These are phyloP conservation scores for Gambusia yucatana DNA, from an alignment of 2,797 vertebrate genomes.

Conservation along the genomic window DNA sequence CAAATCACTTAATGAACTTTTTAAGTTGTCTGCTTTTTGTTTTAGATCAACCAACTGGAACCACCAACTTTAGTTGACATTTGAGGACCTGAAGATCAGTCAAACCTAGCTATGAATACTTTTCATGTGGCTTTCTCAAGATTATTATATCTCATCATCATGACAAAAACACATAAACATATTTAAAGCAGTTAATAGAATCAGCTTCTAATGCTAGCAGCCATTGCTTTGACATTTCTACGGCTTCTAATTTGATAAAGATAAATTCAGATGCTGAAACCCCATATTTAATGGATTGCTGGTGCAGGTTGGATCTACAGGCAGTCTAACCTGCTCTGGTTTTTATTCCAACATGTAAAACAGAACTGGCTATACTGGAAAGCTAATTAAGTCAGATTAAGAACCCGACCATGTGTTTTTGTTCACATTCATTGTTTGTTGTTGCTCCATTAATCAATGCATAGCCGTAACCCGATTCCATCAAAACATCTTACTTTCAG, in stretches of 20 bases:
- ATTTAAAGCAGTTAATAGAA: not conserved
- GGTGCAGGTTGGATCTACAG: not conserved
- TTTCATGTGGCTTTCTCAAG: not conserved
- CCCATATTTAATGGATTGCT: not conserved
- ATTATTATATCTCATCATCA: not conserved
- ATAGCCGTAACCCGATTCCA: not conserved
- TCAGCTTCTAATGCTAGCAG: not conserved
- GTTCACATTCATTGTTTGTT: constrained; percentile 1
- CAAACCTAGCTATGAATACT: not conserved
- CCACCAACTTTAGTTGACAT: not conserved
- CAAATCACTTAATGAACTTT: not conserved
- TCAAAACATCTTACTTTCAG: not conserved
- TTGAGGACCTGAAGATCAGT: not conserved
- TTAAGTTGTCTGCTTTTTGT: not conserved
- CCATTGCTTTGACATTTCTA: not conserved
- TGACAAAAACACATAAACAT: not conserved
- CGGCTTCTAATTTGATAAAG: not conserved
- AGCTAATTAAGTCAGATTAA: not conserved
- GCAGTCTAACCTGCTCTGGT: constrained; percentile 17
- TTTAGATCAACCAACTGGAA: not conserved
- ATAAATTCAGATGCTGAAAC: not conserved
- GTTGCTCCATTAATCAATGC: not conserved
- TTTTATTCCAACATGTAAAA: constrained; percentile 30
- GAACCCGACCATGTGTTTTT: not conserved
- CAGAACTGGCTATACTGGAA: not conserved